Evolutionary conservation across 2,113 vertebrate species (phyloP).

Genomic region (Heterotilapia buettikoferi): DNA sequence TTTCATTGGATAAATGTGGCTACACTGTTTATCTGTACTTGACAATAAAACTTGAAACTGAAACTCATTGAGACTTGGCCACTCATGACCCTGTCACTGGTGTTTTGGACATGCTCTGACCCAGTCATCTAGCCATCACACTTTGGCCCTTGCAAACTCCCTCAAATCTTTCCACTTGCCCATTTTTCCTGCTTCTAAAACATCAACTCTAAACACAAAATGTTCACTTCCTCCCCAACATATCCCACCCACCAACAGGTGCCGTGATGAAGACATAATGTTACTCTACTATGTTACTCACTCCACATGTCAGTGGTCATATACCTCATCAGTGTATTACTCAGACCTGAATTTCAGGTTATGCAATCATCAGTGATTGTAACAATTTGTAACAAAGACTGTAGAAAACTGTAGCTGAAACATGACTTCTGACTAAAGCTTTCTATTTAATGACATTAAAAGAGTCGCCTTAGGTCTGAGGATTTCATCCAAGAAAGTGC

Average conservation of each 20-base stretch:
- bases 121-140: neutral
- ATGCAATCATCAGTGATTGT: neutral
- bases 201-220: fast-evolving
- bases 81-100: neutral
- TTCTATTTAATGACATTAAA: constrained; percentile 22
- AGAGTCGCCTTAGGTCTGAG: neutral
- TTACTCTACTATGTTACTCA: neutral
- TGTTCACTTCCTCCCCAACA: neutral
- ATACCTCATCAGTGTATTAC: neutral
- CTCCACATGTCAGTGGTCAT: neutral
- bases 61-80: neutral
- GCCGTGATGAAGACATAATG: neutral
- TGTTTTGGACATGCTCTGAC: neutral
- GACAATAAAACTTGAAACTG: neutral
- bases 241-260: neutral
- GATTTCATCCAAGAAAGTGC: neutral
- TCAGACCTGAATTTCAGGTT: neutral
- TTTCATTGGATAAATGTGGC: fast-evolving
- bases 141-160: neutral
- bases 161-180: neutral
- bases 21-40: neutral
- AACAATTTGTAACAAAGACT: neutral
- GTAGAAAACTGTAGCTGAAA: neutral
- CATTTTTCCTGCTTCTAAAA: neutral
- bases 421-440: neutral